Conservation (phyloP, 2,797 vertebrate genomes). For the Sebastes cheni region DNA sequence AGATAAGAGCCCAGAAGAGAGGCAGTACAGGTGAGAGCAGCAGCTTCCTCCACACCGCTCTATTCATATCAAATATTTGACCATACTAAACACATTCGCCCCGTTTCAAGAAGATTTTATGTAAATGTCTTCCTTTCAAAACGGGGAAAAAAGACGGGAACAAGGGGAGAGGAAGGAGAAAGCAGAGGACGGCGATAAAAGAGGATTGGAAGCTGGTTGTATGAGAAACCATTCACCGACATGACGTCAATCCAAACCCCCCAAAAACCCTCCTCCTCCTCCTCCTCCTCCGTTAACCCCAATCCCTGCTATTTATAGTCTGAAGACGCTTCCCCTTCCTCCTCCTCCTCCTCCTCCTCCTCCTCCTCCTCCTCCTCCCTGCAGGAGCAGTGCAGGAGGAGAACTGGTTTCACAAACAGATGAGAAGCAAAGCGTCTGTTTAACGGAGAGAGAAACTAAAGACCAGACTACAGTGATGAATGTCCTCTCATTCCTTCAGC, state of each 20-base stretch:
- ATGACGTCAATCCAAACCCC: conserved; percentile 66
- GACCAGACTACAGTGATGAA: neutral
- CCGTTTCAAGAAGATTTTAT: too few species aligned
- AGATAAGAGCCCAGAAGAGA: too few species aligned
- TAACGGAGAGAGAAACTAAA: neutral
- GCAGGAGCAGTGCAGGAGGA: conserved; percentile 30
- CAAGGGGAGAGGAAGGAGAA: neutral
- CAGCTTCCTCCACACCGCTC: too few species aligned
- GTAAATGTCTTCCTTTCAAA: too few species aligned
- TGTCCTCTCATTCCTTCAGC: neutral
- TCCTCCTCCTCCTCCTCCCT: neutral
- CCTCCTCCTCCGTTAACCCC: conserved; percentile 48
- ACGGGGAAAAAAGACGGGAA: too few species aligned
- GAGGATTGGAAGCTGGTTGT: conserved; percentile 9
- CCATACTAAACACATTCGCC: too few species aligned
- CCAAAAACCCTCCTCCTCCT: conserved; percentile 29
- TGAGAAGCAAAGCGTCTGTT: neutral
- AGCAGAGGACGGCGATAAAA: neutral
- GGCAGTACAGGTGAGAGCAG: too few species aligned
- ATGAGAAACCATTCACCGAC: conserved; percentile 29
- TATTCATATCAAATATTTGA: too few species aligned
- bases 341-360: neutral
- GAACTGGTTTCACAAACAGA: conserved; percentile 2
- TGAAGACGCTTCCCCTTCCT: conserved; percentile 23
- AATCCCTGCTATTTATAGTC: conserved; percentile 68